Percentiles rank a stretch among this genome's conserved stretches.
Conservation (phyloP, 1,140 invertebrate genomes). For the Papilio aristodemus region DNA sequence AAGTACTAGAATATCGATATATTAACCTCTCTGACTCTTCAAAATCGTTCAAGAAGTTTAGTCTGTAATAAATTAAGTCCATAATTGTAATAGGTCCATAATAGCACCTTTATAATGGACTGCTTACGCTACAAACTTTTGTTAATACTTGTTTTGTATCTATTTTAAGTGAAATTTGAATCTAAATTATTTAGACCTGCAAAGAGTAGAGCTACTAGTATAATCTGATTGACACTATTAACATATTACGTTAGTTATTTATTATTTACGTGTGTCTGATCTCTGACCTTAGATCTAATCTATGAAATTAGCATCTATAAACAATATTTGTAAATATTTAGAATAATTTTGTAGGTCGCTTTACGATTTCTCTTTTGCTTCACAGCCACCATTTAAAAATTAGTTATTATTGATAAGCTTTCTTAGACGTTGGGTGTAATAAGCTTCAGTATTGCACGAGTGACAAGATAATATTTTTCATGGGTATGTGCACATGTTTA, state of each 20-base stretch:
- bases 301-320: conserved; percentile 2
- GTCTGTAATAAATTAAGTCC: too few relatives aligned
- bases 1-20: too few relatives aligned
- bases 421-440: background rate
- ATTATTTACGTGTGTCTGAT: background rate
- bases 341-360: background rate
- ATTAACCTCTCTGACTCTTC: too few relatives aligned
- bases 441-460: too few relatives aligned
- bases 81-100: too few relatives aligned
- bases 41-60: too few relatives aligned
- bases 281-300: conserved; percentile 1
- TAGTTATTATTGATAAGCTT: background rate
- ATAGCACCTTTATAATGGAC: too few relatives aligned
- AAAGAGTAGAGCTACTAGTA: background rate
- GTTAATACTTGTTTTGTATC: background rate
- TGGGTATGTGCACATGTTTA: too few relatives aligned
- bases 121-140: background rate
- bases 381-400: background rate
- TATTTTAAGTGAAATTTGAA: background rate
- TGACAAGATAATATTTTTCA: too few relatives aligned
- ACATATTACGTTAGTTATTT: background rate
- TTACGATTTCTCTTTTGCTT: background rate
- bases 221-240: conserved; percentile 16
- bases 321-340: conserved; percentile 8
- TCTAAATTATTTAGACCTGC: background rate